A percentile compares a stretch with the other conserved stretches of the same genome.
These are phyloP conservation scores for Argynnis bischoffii DNA, from an alignment of 2,888 invertebrate genomes.

Conservation along the genomic window DNA sequence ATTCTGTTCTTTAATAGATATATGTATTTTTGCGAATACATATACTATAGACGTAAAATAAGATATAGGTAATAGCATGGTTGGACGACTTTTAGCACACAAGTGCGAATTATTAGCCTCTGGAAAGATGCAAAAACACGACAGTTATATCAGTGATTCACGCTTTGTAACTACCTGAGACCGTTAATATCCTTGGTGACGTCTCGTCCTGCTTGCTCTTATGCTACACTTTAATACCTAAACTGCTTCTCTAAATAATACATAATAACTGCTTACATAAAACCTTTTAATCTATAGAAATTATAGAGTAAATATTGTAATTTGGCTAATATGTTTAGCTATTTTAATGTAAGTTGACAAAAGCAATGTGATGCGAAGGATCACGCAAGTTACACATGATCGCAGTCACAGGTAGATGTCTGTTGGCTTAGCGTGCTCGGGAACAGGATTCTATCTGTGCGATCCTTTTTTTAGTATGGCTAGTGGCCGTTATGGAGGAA, in stretches of 20 bases:
- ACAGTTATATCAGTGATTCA: constrained; percentile 79
- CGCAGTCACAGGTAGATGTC: constrained; percentile 65
- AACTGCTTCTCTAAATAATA: background rate
- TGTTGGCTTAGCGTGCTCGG: constrained; percentile 58
- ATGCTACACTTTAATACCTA: constrained; percentile 13
- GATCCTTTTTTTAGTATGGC: constrained; percentile 62
- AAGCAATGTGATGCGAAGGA: constrained; percentile 45
- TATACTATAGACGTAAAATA: background rate
- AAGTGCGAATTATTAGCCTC: constrained; percentile 65
- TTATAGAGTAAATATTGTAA: background rate
- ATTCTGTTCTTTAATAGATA: background rate
- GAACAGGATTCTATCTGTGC: constrained; percentile 73
- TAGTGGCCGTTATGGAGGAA: constrained; percentile 74
- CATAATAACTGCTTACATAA: background rate
- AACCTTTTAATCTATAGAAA: background rate
- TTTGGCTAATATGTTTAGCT: constrained; percentile 1
- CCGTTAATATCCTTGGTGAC: constrained; percentile 66
- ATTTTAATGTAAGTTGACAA: constrained; percentile 32
- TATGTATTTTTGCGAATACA: background rate
- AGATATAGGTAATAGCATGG: constrained; percentile 8
- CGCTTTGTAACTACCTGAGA: constrained; percentile 61
- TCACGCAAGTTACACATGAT: constrained; percentile 66
- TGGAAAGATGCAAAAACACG: constrained; percentile 66
- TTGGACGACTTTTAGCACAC: constrained; percentile 56
- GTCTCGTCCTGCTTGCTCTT: constrained; percentile 36